Conservation (phyloP, 2,113 vertebrate genomes). For the Bombycilla garrulus region DNA sequence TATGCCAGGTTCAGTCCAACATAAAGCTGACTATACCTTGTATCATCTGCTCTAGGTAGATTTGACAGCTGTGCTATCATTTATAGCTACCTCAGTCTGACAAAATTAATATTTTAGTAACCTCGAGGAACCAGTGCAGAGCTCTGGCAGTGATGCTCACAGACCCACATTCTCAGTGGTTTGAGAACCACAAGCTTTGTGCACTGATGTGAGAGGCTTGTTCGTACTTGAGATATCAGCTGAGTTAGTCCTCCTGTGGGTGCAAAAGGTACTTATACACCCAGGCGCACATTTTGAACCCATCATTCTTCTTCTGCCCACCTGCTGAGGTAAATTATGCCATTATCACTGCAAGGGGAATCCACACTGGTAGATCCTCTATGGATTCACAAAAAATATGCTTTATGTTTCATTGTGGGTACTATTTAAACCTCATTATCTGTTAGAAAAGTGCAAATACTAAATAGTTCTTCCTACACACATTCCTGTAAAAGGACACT, state of each 20-base stretch:
- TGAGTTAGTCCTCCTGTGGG: not conserved
- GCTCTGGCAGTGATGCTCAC: not conserved
- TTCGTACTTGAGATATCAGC: not conserved
- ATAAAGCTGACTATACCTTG: not conserved
- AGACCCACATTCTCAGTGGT: accelerated
- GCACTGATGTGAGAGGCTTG: not conserved
- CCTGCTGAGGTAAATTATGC: not conserved
- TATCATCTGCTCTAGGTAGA: not conserved
- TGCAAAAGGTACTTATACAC: not conserved
- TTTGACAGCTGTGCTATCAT: not conserved
- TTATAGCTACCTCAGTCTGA: not conserved
- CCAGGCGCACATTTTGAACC: not conserved
- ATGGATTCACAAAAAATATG: not conserved
- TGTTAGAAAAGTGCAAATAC: not conserved
- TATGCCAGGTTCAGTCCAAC: not conserved
- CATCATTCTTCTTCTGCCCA: not conserved
- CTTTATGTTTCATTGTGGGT: not conserved
- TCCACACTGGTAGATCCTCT: not conserved
- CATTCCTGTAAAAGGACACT: not conserved
- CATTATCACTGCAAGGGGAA: not conserved
- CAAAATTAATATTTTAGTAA: not conserved
- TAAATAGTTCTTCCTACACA: not conserved
- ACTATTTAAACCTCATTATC: not conserved
- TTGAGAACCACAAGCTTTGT: not conserved
- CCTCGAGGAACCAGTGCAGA: not conserved